A percentile compares a stretch with the other conserved stretches of the same genome.
Evolutionary conservation across 1,140 invertebrate genomes (phyloP).

Genomic region (Neuroterus valhalla): DNA sequence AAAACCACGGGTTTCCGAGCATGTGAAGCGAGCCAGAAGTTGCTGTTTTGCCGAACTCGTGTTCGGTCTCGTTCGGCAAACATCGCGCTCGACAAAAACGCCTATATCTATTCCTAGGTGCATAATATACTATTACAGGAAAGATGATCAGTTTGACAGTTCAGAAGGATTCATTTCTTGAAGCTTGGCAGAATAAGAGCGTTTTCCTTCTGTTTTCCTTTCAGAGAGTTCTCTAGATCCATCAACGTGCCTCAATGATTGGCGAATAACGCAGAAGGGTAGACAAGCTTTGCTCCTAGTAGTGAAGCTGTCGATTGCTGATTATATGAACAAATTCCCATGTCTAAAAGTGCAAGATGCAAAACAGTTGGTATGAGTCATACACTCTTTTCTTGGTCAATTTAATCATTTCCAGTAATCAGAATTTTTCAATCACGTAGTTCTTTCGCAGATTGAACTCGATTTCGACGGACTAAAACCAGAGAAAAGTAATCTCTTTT

Average conservation of each 20-base stretch:
- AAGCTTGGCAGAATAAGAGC: too few species aligned
- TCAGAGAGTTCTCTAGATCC: not conserved
- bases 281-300: not conserved
- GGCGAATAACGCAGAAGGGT: not conserved
- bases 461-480: not conserved
- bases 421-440: not conserved
- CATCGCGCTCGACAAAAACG: too few species aligned
- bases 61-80: too few species aligned
- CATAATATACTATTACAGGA: too few species aligned
- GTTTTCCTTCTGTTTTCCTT: too few species aligned
- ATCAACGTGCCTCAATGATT: not conserved
- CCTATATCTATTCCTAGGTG: too few species aligned
- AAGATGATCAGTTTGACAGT: too few species aligned
- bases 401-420: not conserved
- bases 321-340: conserved; percentile 1
- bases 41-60: too few species aligned
- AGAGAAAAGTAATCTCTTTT: not conserved
- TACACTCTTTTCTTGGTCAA: not conserved
- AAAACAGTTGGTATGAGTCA: not conserved
- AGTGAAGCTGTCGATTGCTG: not conserved
- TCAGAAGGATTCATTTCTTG: too few species aligned
- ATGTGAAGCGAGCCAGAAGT: too few species aligned
- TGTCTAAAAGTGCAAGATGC: not conserved
- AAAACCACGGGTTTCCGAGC: too few species aligned
- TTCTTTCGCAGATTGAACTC: not conserved